Evolutionary conservation across 1,140 invertebrate genomes (phyloP).

Genomic region (Drosophila pseudoananassae): DNA sequence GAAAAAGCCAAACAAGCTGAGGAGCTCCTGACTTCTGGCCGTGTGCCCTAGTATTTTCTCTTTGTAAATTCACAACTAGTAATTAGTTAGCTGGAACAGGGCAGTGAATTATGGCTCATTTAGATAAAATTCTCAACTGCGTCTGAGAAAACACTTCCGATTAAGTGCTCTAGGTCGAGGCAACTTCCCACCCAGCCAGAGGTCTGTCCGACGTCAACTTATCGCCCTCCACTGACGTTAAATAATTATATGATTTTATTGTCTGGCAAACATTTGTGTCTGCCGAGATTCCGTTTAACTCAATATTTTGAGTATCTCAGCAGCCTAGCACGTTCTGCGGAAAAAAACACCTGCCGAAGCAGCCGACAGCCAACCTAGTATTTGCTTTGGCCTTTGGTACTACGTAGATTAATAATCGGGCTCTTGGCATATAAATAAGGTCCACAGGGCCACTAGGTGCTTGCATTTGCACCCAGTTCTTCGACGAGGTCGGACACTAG

Average conservation of each 20-base stretch:
- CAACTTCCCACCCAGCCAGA: conserved; percentile 22
- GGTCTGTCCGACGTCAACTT: not conserved
- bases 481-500: conserved; percentile 14
- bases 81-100: conserved; percentile 33
- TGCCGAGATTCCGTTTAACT: conserved; percentile 64
- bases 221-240: conserved; percentile 21
- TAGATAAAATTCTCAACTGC: conserved; percentile 25
- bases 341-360: conserved; percentile 61
- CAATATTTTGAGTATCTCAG: conserved; percentile 23
- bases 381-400: conserved; percentile 42
- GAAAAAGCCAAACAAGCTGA: not conserved
- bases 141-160: conserved; percentile 38
- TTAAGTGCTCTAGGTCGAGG: conserved; percentile 44
- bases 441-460: conserved; percentile 14
- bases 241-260: conserved; percentile 49
- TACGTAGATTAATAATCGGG: conserved; percentile 20
- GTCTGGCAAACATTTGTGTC: conserved; percentile 70
- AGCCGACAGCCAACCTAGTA: conserved; percentile 11
- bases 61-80: conserved; percentile 23
- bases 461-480: conserved; percentile 13
- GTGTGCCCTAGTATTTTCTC: not conserved
- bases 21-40: not conserved
- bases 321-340: conserved; percentile 34
- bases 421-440: conserved; percentile 40
- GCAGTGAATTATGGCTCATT: conserved; percentile 28